These are phyloP conservation scores for Noctuana brunneofusca DNA, from an alignment of 2,888 invertebrate species.

Conservation along the genomic window DNA sequence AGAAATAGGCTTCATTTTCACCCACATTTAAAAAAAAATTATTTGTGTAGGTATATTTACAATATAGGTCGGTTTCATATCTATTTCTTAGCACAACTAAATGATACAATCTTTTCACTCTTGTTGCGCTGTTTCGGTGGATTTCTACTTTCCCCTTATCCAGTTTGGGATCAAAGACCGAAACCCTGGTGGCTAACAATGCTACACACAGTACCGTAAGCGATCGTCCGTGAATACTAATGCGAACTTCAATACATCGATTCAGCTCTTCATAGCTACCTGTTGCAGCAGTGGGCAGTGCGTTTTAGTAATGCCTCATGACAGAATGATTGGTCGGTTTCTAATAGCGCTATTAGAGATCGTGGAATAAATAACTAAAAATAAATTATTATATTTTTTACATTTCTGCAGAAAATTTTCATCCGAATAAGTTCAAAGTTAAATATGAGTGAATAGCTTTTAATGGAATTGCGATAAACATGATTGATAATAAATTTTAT, in stretches of 20 bases:
- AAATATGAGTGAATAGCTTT: too few relatives aligned
- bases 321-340: constrained; percentile 25
- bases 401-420: too few relatives aligned
- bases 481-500: neutral
- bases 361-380: constrained; percentile 20
- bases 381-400: too few relatives aligned
- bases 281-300: neutral
- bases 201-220: constrained; percentile 59
- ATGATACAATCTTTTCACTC: constrained; percentile 40
- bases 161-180: constrained; percentile 60
- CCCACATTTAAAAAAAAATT: too few relatives aligned
- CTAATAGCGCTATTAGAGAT: constrained; percentile 27
- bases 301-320: too few relatives aligned
- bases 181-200: constrained; percentile 52
- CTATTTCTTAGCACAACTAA: too few relatives aligned
- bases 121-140: constrained; percentile 51
- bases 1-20: too few relatives aligned
- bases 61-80: too few relatives aligned
- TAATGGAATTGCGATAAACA: neutral
- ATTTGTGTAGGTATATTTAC: too few relatives aligned
- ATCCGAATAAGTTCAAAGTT: neutral
- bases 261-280: constrained; percentile 15
- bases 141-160: constrained; percentile 71
- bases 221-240: constrained; percentile 62
- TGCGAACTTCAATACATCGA: constrained; percentile 39